These are phyloP conservation scores for Mormoops blainvillei DNA, from an alignment of 2,113 vertebrate genomes.

Conservation along the genomic window DNA sequence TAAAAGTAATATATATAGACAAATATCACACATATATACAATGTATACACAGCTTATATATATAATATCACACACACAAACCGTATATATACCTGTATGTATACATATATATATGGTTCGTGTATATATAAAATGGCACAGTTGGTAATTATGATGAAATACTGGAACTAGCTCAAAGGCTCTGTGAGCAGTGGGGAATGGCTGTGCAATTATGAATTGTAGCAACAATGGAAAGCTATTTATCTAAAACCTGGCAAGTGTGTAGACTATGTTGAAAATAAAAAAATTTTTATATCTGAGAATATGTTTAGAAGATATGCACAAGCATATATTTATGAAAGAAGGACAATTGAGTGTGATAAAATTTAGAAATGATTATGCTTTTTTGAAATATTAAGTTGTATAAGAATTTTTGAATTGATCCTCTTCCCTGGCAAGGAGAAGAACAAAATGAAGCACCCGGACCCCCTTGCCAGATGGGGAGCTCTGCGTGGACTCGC, in stretches of 20 bases:
- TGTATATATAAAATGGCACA: neutral
- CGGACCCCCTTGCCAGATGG: neutral
- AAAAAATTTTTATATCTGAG: neutral
- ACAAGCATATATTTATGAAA: neutral
- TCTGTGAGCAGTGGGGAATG: neutral
- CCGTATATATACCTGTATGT: neutral
- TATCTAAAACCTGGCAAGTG: neutral
- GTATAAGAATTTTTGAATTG: neutral
- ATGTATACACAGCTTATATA: neutral
- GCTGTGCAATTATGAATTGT: neutral
- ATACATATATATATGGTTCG: no score
- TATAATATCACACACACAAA: neutral
- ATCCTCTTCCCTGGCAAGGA: neutral
- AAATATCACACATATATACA: neutral
- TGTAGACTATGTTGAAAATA: neutral
- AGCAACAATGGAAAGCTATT: neutral
- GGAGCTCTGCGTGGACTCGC: neutral
- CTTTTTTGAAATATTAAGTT: neutral
- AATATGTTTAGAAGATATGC: neutral
- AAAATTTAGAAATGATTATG: neutral
- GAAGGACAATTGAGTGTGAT: neutral
- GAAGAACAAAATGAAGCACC: neutral
- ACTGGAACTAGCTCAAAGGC: neutral
- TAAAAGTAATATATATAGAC: neutral
- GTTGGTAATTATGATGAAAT: neutral